These are phyloP conservation scores for Araneus ventricosus DNA, from an alignment of 1,140 invertebrate genomes.

Conservation along the genomic window DNA sequence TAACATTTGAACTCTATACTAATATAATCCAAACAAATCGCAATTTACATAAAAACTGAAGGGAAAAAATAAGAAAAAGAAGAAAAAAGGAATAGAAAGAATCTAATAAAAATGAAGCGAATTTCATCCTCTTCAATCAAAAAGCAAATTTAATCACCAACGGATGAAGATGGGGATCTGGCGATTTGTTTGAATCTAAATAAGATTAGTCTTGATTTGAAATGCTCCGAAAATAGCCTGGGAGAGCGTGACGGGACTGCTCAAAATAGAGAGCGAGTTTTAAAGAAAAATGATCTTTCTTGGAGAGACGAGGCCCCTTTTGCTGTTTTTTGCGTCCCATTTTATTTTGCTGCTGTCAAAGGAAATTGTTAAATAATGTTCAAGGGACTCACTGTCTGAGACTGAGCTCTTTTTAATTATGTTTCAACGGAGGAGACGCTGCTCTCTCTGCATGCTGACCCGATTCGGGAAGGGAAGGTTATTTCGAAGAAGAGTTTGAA, in stretches of 20 bases:
- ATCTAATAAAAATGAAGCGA: not conserved
- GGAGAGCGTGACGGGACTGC: not conserved
- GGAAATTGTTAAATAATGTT: slow-evolving; percentile 52
- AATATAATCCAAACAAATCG: not conserved
- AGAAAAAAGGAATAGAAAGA: not conserved
- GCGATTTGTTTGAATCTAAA: slow-evolving; percentile 62
- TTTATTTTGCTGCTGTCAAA: slow-evolving; percentile 5
- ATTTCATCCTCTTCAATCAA: slow-evolving; percentile 40
- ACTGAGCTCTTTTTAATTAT: slow-evolving; percentile 36
- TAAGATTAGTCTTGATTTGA: slow-evolving; percentile 51
- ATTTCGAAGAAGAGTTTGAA: not conserved
- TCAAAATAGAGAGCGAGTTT: not conserved
- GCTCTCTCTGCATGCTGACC: no score
- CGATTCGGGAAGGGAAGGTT: not conserved
- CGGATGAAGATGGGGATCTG: not conserved
- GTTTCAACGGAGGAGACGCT: not conserved
- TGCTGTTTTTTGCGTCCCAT: not conserved
- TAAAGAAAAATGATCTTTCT: not conserved
- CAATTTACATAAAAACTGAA: not conserved
- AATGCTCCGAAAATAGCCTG: not conserved
- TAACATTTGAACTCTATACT: not conserved
- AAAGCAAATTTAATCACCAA: slow-evolving; percentile 31
- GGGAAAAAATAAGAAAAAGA: not conserved
- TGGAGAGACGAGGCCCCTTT: not conserved
- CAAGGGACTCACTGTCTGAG: not conserved